Conservation (phyloP, 2,888 invertebrate species). For the Tinea semifulvella region DNA sequence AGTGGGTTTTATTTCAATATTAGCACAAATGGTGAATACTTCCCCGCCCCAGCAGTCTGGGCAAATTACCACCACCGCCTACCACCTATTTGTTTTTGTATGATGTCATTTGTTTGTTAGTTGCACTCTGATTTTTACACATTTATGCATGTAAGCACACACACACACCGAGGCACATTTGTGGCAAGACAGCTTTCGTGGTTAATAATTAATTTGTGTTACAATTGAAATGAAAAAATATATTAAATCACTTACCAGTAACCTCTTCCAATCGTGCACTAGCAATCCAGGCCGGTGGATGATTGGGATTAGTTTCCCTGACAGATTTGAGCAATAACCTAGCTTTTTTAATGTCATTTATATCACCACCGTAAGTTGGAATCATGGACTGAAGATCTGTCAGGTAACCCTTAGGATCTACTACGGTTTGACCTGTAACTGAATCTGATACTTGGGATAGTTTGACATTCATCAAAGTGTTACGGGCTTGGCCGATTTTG, state of each 20-base stretch:
- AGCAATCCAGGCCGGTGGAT: conserved; percentile 99
- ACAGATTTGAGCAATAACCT: conserved; percentile 94
- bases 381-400: conserved; percentile 99
- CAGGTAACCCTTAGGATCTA: conserved; percentile 99
- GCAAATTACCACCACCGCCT: too few relatives aligned
- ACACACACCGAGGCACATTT: too few relatives aligned
- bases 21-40: too few relatives aligned
- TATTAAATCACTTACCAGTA: conserved; percentile 72
- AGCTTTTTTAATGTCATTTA: conserved; percentile 98
- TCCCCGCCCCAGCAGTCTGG: too few relatives aligned
- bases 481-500: conserved; percentile 98
- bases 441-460: conserved; percentile 97
- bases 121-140: too few relatives aligned
- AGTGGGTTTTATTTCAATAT: too few relatives aligned
- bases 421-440: conserved; percentile 98
- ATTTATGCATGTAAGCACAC: too few relatives aligned
- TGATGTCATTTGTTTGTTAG: too few relatives aligned
- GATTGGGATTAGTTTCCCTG: conserved; percentile 97
- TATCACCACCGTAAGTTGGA: conserved; percentile 97
- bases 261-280: conserved; percentile 98
- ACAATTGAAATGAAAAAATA: too few relatives aligned
- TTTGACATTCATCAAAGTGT: conserved; percentile 99
- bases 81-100: too few relatives aligned
- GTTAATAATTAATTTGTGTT: too few relatives aligned
- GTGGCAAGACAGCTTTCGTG: too few relatives aligned